Evolutionary conservation across 2,888 invertebrate species (phyloP), one percentile per base, ranked within the genome.

Genomic region (Leucozona laternaria): DNA sequence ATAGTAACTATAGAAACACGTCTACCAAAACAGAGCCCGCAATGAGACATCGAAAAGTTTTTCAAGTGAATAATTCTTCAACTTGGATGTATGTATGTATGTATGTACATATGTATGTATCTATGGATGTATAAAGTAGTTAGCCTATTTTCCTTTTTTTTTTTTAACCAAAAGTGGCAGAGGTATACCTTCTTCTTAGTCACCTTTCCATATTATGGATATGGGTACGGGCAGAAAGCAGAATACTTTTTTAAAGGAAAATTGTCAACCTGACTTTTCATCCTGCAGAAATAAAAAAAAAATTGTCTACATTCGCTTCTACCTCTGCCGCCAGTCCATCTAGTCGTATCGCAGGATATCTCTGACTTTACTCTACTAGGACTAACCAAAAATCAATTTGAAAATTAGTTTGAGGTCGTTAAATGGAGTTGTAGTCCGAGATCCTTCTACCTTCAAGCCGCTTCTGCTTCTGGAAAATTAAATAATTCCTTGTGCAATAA

Each of bases 401-500:
- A 79, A 75, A 83, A 79, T 79, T 75, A 79, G 83, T 75, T 79
- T 83, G 79, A 75, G 79, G 79, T 75, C 62, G 48, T 70, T 25
- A 3, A 37, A 37, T 1, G 22, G 3, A 34, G 7, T 31, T 13
- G 15, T 17, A n/a, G 37, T 77, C 22, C 8, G 10, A 48, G 37
- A 1, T 72, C 15, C 25, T 34, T 48, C 22, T 45, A 55, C 15
- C 13, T 34, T 20, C 20, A 13, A 40, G 58, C 13, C 4, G 31
- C 15, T 22, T 15, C 58, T 20, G 48, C 45, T 55, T 50, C 17
- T 70, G 34, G 64, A 45, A 76, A 84, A 84, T 84, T 84, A 76
- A 79, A 79, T 75, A 58, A 79, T 80, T 76, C 76, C 76, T 62
- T 76, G 76, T 79, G 84, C 66, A 84, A 79, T 84, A 79, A 84